Base-by-base conservation (phyloP, 2,888 invertebrate genomes). In the Drosophila fulvimacula region DNA sequence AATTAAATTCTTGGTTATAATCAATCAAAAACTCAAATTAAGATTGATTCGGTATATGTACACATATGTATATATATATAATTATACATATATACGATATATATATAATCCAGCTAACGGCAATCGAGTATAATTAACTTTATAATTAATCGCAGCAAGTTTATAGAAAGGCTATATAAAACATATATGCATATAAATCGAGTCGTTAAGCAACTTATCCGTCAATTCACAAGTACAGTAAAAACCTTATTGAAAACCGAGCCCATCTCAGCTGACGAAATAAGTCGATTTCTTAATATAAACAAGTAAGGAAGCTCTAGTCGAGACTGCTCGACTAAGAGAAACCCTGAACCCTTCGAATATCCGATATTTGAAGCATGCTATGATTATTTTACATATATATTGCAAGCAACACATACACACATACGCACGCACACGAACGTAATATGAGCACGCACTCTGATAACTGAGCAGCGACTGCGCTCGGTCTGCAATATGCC, bases 1-100 rank as follows among this genome's bases (percentile, higher is more conserved):
- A 48, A 70, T 56, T 48, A 63, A 49, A 58, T 17, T 62, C 27
- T 48, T 30, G 11, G 27, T 52, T 48, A 32, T 56, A 71, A 86
- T 82, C 87, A 86, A 81, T 81, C 84, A 81, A 63, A 61, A 48
- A 53, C 48, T 44, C 61, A 64, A 71, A 21, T 34, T 4, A 49
- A 17, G 49, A 61, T 69, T 53, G 32, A 64, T 76, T 56, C 7
- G 7, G 27, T 30, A 41, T 17, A 6, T 17, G 11, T 13, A 13
- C 13, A 17, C 5, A 11, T 15, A 27, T n/a, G n/a, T 24, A 4
- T 24, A 27, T 34, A 41, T 30, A 41, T 36, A 51, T n/a, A 19
- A 2, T 11, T 41, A 15, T 44, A 9, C 15, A 24, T 55, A 44
- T 44, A 15, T 46, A 27, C 17, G n/a, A 11, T 27, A 30, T 13